Evolutionary conservation across 2,888 invertebrate species (phyloP), one percentile per base, ranked within the genome.

Genomic region (Acrobeloides nanus): DNA sequence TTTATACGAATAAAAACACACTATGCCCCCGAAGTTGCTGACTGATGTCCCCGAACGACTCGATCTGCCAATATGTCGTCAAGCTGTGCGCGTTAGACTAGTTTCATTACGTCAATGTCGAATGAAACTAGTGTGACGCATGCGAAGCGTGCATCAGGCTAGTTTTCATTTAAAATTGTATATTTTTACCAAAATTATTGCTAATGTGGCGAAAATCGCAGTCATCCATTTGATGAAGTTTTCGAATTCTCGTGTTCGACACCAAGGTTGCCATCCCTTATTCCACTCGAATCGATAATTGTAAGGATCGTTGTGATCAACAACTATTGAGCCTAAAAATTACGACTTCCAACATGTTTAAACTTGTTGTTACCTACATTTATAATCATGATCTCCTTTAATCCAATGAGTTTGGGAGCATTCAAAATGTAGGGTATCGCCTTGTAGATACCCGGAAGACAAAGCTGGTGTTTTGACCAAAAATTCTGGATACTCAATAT

Each of bases 401-500:
- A 71, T 60, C 70, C 70, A 70, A 52, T 70, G 70, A 2, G 67
- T 62, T 40, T 70, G 70, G 48, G 64, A 68, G 43, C 70, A 70
- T 15, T 67, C 68, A 46, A 70, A 70, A 10, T 64, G 56, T 6
- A 67, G 69, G 7, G 67, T 65, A 44, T 70, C 66, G 33, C 70
- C 69, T 45, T 70, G 66, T 24, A 70, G 48, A 39, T 70, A 70
- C 39, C 66, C 69, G 8, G 69, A 52, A 2, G 68, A 53, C 31
- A 70, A 49, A 2, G 70, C 64, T 20, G 70, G 67, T 2, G 60
- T 61, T 49, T 70, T 70, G 53, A 62, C 62, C 62, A 72, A 57
- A 51, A 68, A 73, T 46, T 72, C 71, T 3, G 72, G 72, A 34
- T 68, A 72, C 40, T 72, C 72, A 40, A 72, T 68, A 53, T 68